Evolutionary conservation across 2,113 vertebrate species (phyloP).

Genomic region (Phyllostomus discolor): DNA sequence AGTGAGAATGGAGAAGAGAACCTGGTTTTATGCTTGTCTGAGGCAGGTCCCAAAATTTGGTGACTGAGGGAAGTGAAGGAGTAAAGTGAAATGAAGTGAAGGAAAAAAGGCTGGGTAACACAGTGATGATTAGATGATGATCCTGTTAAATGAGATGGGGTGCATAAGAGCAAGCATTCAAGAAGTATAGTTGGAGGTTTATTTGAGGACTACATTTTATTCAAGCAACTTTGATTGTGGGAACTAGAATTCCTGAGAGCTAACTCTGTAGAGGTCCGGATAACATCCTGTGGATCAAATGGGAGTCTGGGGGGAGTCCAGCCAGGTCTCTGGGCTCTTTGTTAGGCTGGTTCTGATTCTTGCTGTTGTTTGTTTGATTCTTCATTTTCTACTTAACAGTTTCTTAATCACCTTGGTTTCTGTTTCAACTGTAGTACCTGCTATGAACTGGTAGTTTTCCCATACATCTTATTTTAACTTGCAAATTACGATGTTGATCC

Average conservation of each 20-base stretch:
- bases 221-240: background rate
- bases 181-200: background rate
- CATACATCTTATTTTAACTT: background rate
- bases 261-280: background rate
- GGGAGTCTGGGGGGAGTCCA: background rate
- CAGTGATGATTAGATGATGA: background rate
- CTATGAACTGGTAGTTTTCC: no score
- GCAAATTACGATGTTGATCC: background rate
- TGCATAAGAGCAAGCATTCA: background rate
- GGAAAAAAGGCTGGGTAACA: background rate
- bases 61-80: background rate
- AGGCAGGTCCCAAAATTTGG: background rate
- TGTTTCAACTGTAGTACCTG: background rate
- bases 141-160: background rate
- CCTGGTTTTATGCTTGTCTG: background rate
- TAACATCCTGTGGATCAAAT: background rate
- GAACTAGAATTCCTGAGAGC: background rate
- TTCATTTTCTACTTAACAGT: background rate
- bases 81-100: background rate
- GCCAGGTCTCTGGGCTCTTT: background rate
- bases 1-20: background rate
- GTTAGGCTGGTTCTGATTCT: background rate
- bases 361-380: background rate
- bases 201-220: background rate
- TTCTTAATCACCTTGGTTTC: background rate